Conservation (phyloP, 2,113 vertebrate species). For the Oreochromis tanganicae region DNA sequence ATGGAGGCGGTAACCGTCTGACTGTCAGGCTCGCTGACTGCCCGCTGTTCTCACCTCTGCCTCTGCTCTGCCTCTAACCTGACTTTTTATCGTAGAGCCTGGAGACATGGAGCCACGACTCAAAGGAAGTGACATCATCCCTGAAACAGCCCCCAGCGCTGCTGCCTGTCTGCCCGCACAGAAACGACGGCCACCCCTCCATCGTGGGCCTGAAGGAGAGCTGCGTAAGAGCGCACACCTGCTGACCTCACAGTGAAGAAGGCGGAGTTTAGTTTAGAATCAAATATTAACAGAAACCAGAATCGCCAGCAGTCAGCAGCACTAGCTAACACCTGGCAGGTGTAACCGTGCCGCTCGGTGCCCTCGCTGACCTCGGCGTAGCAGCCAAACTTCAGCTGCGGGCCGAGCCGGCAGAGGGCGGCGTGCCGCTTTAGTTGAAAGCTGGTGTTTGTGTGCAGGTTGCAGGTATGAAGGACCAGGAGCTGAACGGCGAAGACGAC, state of each 20-base stretch:
- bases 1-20: not conserved
- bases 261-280: not conserved
- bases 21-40: not conserved
- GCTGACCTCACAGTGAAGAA: not conserved
- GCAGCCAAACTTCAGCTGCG: not conserved
- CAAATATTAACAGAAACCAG: not conserved
- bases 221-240: slow-evolving; percentile 4
- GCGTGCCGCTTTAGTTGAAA: not conserved
- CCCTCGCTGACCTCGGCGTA: not conserved
- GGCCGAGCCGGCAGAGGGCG: not conserved
- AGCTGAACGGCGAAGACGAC: slow-evolving; percentile 23
- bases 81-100: slow-evolving; percentile 66
- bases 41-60: not conserved
- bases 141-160: not conserved
- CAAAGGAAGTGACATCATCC: slow-evolving; percentile 72
- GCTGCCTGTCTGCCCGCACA: not conserved
- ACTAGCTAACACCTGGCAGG: fast-evolving
- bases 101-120: slow-evolving; percentile 75
- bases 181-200: slow-evolving; percentile 25
- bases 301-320: not conserved
- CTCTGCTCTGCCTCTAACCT: not conserved
- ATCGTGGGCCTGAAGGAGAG: slow-evolving; percentile 67
- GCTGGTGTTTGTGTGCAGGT: not conserved
- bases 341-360: not conserved
- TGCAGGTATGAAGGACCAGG: not conserved